Base-by-base conservation (phyloP, 2,797 vertebrate species). In the Rhyacichthys aspro region DNA sequence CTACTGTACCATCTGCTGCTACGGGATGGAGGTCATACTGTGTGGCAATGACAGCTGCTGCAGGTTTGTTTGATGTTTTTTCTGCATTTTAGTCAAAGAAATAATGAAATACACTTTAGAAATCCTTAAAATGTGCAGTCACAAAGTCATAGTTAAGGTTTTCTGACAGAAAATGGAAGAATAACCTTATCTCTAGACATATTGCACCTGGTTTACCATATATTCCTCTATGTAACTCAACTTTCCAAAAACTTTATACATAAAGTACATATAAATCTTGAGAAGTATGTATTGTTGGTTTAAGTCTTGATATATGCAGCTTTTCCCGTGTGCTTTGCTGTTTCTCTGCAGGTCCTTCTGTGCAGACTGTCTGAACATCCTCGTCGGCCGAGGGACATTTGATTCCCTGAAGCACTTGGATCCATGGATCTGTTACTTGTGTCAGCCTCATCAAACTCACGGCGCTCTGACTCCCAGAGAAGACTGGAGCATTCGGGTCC, bases 351-450 rank as follows among this genome's bases (percentile, higher is more conserved):
- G 96, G 61, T 96, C 94, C 45, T 98, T 92, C 82, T 98, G 96
- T 1, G 87, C 89, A 16, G 94, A 97, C 66, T 98, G 96, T 58
- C 82, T 98, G 82, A 91, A 97, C 39, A 91, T 94, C 67, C 89
- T 98, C 18, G 92, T 95, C 38, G 93, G 94, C 0, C 11, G 79
- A 0, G 94, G 93, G 8, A 93, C 94, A 0, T 96, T 95, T 0
- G 81, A 86, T 0, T 76, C 70, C 0, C 85, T 96, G 4, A 95
- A 92, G 49, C 72, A 83, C n/a, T 59, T 93, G 63, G 96, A 98
- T 49, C 96, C 96, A 5, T 98, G 96, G 96, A 94, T 93, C 87
- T 98, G 96, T 84, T 98, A 91, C 88, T 81, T 98, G 89, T 98
- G 96, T 64, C 92, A 93, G 58, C 92, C 93, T 0, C 90, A 90